A percentile compares a stretch with the other conserved stretches of the same genome.
Evolutionary conservation across 2,888 invertebrate genomes (phyloP).

Genomic region (Ellobium chinense): DNA sequence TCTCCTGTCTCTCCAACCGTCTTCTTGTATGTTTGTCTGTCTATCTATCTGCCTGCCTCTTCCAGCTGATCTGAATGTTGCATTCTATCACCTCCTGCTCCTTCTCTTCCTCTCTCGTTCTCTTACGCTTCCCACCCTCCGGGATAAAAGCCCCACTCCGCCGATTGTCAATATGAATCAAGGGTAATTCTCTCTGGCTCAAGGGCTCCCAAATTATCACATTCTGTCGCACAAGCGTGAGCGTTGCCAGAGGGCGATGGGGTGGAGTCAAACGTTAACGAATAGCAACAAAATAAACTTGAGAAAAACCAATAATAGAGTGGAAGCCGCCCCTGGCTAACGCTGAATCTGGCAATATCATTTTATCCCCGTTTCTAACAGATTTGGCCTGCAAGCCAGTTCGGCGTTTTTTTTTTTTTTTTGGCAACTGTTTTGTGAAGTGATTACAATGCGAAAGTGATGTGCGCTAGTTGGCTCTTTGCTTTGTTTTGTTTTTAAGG

Average conservation of each 20-base stretch:
- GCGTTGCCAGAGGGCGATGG: not conserved
- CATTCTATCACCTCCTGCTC: too few species aligned
- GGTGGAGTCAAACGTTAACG: conserved; percentile 35
- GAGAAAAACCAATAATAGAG: conserved; percentile 32
- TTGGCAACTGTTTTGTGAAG: too few species aligned
- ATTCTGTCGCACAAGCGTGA: conserved; percentile 18
- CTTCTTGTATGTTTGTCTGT: not conserved
- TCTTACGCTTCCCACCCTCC: not conserved
- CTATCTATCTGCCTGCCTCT: not conserved
- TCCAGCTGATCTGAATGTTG: too few species aligned
- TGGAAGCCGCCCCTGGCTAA: not conserved
- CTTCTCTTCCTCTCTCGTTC: not conserved
- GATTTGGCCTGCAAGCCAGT: too few species aligned
- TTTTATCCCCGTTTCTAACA: not conserved
- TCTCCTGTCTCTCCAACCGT: not conserved
- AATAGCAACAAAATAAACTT: conserved; percentile 40
- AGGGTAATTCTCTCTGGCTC: conserved; percentile 28
- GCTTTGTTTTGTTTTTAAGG: too few species aligned
- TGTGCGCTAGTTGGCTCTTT: too few species aligned
- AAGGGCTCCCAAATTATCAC: conserved; percentile 40
- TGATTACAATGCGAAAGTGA: too few species aligned
- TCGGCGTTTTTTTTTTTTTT: too few species aligned
- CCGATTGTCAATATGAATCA: conserved; percentile 42
- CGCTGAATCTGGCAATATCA: not conserved
- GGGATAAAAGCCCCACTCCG: not conserved